Evolutionary conservation across 2,797 vertebrate genomes (phyloP).

Genomic region (Salarias fasciatus): DNA sequence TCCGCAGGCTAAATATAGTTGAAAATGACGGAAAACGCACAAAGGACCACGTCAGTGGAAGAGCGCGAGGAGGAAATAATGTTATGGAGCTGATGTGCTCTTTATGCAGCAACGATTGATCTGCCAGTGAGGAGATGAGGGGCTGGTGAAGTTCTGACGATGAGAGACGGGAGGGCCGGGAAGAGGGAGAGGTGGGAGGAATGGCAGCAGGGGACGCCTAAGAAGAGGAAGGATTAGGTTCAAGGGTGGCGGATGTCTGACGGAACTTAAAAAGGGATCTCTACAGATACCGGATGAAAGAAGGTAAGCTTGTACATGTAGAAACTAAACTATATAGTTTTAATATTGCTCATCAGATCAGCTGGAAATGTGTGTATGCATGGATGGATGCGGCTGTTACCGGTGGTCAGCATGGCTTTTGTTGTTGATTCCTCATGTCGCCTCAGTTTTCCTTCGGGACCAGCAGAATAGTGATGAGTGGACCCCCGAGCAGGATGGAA

Average conservation of each 20-base stretch:
- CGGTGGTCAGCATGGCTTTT: background rate
- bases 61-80: conserved; percentile 43
- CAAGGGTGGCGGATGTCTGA: conserved; percentile 57
- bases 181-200: conserved; percentile 39
- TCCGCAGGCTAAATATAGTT: conserved; percentile 79
- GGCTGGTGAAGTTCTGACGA: conserved; percentile 16
- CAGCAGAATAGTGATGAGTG: too few species aligned
- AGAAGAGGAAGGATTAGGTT: conserved; percentile 72
- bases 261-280: conserved; percentile 58
- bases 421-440: background rate
- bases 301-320: conserved; percentile 69
- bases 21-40: conserved; percentile 71
- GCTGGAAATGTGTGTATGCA: conserved; percentile 2
- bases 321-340: conserved; percentile 2
- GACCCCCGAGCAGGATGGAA: background rate
- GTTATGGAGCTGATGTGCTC: conserved; percentile 62
- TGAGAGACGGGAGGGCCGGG: conserved; percentile 28
- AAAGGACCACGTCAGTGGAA: conserved; percentile 50
- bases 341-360: background rate
- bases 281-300: conserved; percentile 65
- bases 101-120: conserved; percentile 28
- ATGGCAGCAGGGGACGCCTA: conserved; percentile 48
- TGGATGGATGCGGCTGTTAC: background rate
- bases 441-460: too few species aligned
- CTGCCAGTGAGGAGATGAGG: conserved; percentile 33